Evolutionary conservation across 2,113 vertebrate genomes (phyloP).

Genomic region (Pelmatolapia mariae): DNA sequence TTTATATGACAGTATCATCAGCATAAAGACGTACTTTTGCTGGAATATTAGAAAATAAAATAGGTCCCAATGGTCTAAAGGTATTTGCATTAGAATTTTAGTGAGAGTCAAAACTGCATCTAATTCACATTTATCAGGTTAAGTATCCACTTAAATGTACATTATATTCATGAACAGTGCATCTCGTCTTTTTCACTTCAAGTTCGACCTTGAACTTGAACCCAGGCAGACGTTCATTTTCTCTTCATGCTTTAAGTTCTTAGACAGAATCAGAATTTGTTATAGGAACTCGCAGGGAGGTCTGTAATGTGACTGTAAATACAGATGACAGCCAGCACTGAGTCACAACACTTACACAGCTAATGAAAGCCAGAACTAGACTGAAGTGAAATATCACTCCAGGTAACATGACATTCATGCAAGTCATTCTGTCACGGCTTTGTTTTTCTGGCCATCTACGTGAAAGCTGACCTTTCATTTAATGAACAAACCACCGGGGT

Average conservation of each 20-base stretch:
- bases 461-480: constrained; percentile 37
- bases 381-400: constrained; percentile 7
- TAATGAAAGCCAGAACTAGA: constrained; percentile 7
- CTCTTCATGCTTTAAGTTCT: not conserved
- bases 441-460: not conserved
- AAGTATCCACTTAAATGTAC: not conserved
- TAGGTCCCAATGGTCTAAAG: not conserved
- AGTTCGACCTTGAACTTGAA: not conserved
- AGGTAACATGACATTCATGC: not conserved
- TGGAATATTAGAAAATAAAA: not conserved
- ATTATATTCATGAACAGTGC: not conserved
- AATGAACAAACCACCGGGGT: constrained; percentile 1
- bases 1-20: not conserved
- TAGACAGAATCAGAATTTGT: not conserved
- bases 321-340: not conserved
- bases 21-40: not conserved
- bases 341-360: not conserved
- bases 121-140: not conserved
- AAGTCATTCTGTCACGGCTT: not conserved
- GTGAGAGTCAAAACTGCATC: not conserved
- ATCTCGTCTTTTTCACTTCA: not conserved
- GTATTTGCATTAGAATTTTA: not conserved
- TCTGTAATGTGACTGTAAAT: not conserved
- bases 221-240: not conserved
- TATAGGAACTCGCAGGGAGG: not conserved